Conservation (phyloP, 2,113 vertebrate species). For the Lota lota region DNA sequence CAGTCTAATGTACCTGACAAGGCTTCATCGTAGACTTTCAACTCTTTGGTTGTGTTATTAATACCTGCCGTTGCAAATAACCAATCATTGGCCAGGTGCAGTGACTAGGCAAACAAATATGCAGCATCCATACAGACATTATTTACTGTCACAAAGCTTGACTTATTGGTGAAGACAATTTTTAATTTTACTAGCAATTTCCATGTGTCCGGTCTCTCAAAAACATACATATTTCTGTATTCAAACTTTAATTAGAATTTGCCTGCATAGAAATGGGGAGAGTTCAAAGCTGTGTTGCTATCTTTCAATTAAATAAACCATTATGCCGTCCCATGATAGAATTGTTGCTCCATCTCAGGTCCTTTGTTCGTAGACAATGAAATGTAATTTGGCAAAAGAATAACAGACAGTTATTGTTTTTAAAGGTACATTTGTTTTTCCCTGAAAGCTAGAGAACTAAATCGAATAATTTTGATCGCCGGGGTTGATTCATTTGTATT, state of each 20-base stretch:
- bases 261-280: background rate
- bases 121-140: background rate
- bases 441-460: background rate
- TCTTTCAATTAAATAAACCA: background rate
- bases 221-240: conserved; percentile 11
- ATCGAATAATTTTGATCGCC: background rate
- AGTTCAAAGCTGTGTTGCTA: background rate
- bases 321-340: background rate
- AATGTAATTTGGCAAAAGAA: background rate
- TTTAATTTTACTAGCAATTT: background rate
- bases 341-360: background rate
- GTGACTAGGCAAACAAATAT: conserved; percentile 14
- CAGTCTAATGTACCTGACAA: conserved; percentile 15
- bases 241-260: conserved; percentile 24
- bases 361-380: background rate
- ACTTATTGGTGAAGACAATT: background rate
- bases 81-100: conserved; percentile 33
- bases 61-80: conserved; percentile 55
- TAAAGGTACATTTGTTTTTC: conserved; percentile 10
- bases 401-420: background rate
- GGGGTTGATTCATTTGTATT: background rate
- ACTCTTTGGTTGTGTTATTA: conserved; percentile 52
- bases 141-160: background rate
- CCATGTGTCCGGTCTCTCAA: background rate
- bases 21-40: conserved; percentile 30